phyloP scores from a whole-genome alignment of 1,140 invertebrate genomes.

The Myzus persicae region DNA sequence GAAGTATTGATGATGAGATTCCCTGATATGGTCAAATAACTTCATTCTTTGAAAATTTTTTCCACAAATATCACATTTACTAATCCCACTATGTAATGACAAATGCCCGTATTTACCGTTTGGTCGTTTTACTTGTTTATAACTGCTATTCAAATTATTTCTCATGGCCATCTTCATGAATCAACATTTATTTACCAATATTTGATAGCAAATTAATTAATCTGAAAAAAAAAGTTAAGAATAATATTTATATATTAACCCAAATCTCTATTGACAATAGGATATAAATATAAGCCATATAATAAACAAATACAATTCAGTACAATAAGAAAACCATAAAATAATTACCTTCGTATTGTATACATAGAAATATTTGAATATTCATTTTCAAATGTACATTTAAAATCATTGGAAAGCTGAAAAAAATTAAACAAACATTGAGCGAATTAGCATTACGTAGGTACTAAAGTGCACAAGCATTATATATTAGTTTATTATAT shows the following conservation, averaged over 20 bases:
- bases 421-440: neutral
- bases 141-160: conserved; percentile 52
- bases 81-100: conserved; percentile 14
- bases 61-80: conserved; percentile 56
- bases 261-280: neutral
- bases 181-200: conserved; percentile 14
- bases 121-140: conserved; percentile 44
- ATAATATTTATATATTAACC: neutral
- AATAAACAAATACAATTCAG: neutral
- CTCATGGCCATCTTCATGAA: conserved; percentile 47
- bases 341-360: neutral
- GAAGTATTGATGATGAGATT: conserved; percentile 45
- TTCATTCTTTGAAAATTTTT: conserved; percentile 48
- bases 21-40: conserved; percentile 43
- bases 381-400: neutral
- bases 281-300: neutral
- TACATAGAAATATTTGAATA: neutral
- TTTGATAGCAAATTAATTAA: neutral
- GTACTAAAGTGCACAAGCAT: neutral
- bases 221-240: neutral
- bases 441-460: neutral
- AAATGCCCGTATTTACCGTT: conserved; percentile 52
- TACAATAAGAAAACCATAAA: neutral
- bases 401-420: neutral
- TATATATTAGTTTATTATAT: neutral